Evolutionary conservation across 1,140 invertebrate species (phyloP).

Genomic region (Daktulosphaira vitifoliae): DNA sequence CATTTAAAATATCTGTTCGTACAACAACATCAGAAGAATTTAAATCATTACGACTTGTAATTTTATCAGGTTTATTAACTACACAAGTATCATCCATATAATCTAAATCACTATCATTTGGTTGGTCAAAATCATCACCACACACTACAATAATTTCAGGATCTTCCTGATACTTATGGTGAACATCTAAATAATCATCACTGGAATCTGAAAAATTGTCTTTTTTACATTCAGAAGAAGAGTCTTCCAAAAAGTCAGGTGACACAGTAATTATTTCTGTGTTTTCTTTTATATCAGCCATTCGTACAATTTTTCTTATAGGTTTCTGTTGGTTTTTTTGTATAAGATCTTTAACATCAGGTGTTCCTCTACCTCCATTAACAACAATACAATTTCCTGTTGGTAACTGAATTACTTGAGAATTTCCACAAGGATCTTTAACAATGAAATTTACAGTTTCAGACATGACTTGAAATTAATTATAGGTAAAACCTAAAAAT

Average conservation of each 20-base stretch:
- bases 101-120: conserved; percentile 23
- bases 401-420: conserved; percentile 1
- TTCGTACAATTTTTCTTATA: conserved; percentile 11
- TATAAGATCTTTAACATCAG: not conserved
- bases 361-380: not conserved
- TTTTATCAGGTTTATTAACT: not conserved
- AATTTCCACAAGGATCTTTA: not conserved
- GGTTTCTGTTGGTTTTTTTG: not conserved
- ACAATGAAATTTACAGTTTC: not conserved
- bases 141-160: conserved; percentile 12
- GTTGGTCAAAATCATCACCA: conserved; percentile 8
- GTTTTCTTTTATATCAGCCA: conserved; percentile 17
- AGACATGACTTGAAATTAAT: not conserved
- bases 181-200: conserved; percentile 4
- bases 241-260: conserved; percentile 4
- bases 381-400: not conserved
- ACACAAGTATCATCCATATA: not conserved
- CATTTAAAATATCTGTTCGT: conserved; percentile 24
- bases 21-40: conserved; percentile 13
- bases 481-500: not conserved
- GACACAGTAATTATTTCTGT: conserved; percentile 26
- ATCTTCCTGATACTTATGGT: not conserved
- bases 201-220: conserved; percentile 4
- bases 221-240: not conserved
- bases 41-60: not conserved